A percentile compares a stretch with the other conserved stretches of the same genome.
These are phyloP conservation scores for Ephydatia muelleri DNA, from an alignment of 37 sponge, comb jelly and placozoan species.

Conservation along the genomic window DNA sequence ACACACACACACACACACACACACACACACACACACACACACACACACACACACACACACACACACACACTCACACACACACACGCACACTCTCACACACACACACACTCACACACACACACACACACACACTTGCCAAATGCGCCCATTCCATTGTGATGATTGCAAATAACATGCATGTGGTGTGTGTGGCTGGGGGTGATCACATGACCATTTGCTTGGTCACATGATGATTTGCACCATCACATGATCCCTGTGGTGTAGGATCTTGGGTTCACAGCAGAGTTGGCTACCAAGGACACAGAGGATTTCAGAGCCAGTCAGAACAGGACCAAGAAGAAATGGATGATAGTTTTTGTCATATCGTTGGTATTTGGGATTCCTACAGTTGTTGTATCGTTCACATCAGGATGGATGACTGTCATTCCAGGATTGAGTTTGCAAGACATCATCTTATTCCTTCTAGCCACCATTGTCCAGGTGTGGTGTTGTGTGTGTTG, in stretches of 20 bases:
- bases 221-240: no score
- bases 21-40: no score
- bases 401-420: constrained; percentile 30
- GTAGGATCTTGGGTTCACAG: constrained; percentile 58
- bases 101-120: no score
- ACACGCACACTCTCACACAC: no score
- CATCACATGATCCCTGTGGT: neutral
- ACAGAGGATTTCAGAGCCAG: neutral
- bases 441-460: constrained; percentile 64
- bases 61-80: no score
- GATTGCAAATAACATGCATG: neutral
- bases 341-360: constrained; percentile 84
- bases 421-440: constrained; percentile 64
- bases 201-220: no score
- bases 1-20: no score
- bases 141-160: no score
- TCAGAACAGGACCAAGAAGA: constrained; percentile 14
- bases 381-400: constrained; percentile 80
- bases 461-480: constrained; percentile 78
- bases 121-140: no score
- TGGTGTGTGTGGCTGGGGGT: no score
- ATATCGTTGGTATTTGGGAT: constrained; percentile 83
- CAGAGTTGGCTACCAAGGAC: neutral
- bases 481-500: no score
- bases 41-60: no score